Evolutionary conservation across 2,113 vertebrate species (phyloP).

Genomic region (Etheostoma cragini): DNA sequence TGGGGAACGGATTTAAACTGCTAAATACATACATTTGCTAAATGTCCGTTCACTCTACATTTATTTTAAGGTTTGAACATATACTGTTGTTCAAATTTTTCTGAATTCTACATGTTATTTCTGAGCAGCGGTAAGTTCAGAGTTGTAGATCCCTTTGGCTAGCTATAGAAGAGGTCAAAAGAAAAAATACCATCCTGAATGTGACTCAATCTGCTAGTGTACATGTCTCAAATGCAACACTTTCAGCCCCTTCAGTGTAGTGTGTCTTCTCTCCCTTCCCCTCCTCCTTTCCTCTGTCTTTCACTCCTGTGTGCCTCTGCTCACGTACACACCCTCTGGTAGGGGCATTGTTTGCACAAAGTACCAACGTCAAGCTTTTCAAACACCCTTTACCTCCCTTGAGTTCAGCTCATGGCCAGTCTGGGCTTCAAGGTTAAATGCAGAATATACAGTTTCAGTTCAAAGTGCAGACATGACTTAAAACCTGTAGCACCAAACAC

Average conservation of each 20-base stretch:
- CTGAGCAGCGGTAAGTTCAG: not conserved
- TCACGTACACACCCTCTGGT: constrained; percentile 80
- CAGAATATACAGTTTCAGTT: not conserved
- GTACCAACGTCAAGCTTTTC: constrained; percentile 38
- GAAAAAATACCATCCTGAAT: constrained; percentile 17
- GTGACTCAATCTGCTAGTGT: constrained; percentile 32
- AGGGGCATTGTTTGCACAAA: constrained; percentile 69
- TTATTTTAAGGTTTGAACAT: too few species aligned
- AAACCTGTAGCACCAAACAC: not conserved
- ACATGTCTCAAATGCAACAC: constrained; percentile 25
- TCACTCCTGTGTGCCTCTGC: constrained; percentile 71
- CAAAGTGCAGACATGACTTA: not conserved
- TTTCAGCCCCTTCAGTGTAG: constrained; percentile 7
- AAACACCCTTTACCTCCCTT: constrained; percentile 44
- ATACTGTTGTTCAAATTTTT: too few species aligned
- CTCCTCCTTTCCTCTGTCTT: constrained; percentile 7
- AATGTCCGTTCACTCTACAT: too few species aligned
- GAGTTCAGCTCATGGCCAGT: constrained; percentile 45
- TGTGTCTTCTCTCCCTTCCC: constrained; percentile 22
- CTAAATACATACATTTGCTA: too few species aligned
- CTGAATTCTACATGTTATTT: not conserved
- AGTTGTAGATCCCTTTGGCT: constrained; percentile 23
- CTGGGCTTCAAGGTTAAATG: constrained; percentile 58
- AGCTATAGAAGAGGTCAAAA: constrained; percentile 21
- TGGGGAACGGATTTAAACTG: not conserved